Evolutionary conservation across 2,797 vertebrate species (phyloP).

Genomic region (Decapterus maruadsi): DNA sequence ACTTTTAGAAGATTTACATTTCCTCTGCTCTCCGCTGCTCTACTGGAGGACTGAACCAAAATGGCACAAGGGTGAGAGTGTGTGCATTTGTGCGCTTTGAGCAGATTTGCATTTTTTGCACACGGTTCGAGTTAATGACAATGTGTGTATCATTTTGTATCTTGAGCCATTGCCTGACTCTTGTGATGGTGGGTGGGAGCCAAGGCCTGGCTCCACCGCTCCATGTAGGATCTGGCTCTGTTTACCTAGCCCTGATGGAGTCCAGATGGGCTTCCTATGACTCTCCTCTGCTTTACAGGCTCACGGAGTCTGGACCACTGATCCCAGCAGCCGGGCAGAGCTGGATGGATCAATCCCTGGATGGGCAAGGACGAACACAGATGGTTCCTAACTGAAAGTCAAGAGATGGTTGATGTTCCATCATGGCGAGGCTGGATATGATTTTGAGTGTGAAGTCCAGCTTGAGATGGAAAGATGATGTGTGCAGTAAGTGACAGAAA

Average conservation of each 20-base stretch:
- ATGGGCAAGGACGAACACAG: constrained; percentile 47
- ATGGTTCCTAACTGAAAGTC: constrained; percentile 57
- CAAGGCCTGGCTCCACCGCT: constrained; percentile 71
- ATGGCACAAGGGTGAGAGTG: constrained; percentile 39
- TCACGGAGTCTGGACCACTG: constrained; percentile 63
- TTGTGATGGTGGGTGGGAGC: constrained; percentile 74
- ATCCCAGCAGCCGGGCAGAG: constrained; percentile 60
- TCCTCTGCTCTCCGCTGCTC: constrained; percentile 17
- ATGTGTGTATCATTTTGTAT: constrained; percentile 76
- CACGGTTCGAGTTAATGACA: constrained; percentile 76
- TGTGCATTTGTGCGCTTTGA: constrained; percentile 39
- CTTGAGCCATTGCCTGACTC: constrained; percentile 72
- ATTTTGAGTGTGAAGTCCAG: constrained; percentile 46
- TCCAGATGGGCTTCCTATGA: constrained; percentile 81
- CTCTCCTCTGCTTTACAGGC: constrained; percentile 59
- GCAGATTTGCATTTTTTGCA: constrained; percentile 76
- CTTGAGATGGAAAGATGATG: constrained; percentile 31
- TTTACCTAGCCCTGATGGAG: constrained; percentile 80
- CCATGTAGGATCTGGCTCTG: constrained; percentile 79
- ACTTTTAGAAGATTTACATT: constrained; percentile 49
- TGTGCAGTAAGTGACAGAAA: constrained; percentile 30
- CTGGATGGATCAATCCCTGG: constrained; percentile 38
- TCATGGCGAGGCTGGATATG: constrained; percentile 39
- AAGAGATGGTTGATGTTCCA: constrained; percentile 47
- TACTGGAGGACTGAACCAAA: constrained; percentile 38